A percentile compares a stretch with the other conserved stretches of the same genome.
These are phyloP conservation scores for Apotomis capreana DNA, from an alignment of 2,888 invertebrate species.

Conservation along the genomic window DNA sequence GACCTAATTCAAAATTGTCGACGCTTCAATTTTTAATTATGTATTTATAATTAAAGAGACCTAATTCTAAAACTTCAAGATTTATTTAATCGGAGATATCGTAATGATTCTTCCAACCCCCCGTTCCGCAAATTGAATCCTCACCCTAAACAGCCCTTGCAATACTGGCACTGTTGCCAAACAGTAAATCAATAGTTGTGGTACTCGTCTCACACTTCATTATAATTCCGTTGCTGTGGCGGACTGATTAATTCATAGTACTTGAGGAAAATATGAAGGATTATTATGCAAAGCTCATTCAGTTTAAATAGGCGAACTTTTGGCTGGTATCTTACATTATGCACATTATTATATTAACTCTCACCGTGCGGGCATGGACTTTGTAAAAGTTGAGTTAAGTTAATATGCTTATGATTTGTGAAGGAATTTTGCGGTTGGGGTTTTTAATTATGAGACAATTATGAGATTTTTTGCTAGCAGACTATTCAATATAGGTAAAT, in stretches of 20 bases:
- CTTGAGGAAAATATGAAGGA: slow-evolving; percentile 37
- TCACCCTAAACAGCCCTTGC: slow-evolving; percentile 19
- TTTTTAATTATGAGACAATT: too few relatives aligned
- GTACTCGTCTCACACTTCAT: slow-evolving; percentile 26
- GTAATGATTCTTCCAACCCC: too few relatives aligned
- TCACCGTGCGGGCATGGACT: background rate
- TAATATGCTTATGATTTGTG: background rate
- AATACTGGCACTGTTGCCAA: slow-evolving; percentile 5
- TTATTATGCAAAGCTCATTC: slow-evolving; percentile 42
- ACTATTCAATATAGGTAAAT: too few relatives aligned
- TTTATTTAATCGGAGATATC: too few relatives aligned
- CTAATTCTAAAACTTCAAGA: too few relatives aligned
- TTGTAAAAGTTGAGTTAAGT: background rate
- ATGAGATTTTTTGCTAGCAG: too few relatives aligned
- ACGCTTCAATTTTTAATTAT: too few relatives aligned
- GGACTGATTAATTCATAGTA: slow-evolving; percentile 39
- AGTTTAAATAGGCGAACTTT: slow-evolving; percentile 37
- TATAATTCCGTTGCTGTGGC: slow-evolving; percentile 26
- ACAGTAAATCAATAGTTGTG: slow-evolving; percentile 28
- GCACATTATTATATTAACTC: slow-evolving; percentile 24
- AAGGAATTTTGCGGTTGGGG: background rate
- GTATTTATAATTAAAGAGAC: too few relatives aligned
- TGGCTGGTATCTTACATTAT: slow-evolving; percentile 29
- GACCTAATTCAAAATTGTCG: too few relatives aligned
- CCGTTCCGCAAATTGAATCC: slow-evolving; percentile 18